These are phyloP conservation scores for Macaria liturata DNA, from an alignment of 2,888 invertebrate genomes.

Conservation along the genomic window DNA sequence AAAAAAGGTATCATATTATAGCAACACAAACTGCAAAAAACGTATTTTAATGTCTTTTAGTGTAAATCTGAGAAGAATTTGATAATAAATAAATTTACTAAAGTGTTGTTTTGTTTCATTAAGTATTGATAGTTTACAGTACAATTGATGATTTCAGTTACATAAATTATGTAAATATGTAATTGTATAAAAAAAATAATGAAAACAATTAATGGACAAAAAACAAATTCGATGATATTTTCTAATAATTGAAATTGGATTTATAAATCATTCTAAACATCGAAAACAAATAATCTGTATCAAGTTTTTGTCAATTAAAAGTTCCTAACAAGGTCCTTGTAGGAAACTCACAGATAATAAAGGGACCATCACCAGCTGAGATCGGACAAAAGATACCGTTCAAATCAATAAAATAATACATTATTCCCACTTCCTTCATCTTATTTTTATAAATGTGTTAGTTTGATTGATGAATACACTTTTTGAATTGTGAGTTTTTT, in stretches of 20 bases:
- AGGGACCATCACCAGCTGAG: constrained; percentile 64
- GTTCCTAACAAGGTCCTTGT: constrained; percentile 50
- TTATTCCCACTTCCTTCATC: constrained; percentile 71
- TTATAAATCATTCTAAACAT: not conserved
- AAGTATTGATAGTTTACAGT: too few relatives aligned
- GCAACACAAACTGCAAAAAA: constrained; percentile 1
- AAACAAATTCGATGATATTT: too few relatives aligned
- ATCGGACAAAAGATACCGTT: constrained; percentile 75
- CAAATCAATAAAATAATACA: constrained; percentile 80
- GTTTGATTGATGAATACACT: constrained; percentile 72
- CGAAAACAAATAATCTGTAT: constrained; percentile 20
- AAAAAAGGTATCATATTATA: constrained; percentile 6
- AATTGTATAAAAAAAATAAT: too few relatives aligned
- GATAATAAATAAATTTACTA: too few relatives aligned
- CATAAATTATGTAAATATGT: too few relatives aligned
- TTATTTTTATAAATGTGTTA: constrained; percentile 73
- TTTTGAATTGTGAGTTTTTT: constrained; percentile 21
- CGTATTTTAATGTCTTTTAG: too few relatives aligned
- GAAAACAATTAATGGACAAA: too few relatives aligned
- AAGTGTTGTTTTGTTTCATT: too few relatives aligned
- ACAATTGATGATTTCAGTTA: too few relatives aligned
- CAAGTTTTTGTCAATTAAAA: constrained; percentile 43
- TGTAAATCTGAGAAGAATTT: too few relatives aligned
- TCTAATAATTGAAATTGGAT: too few relatives aligned
- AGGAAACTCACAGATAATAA: constrained; percentile 59